phyloP scores from a whole-genome alignment of 2,888 invertebrate species.

The Limnephilus rhombicus region DNA sequence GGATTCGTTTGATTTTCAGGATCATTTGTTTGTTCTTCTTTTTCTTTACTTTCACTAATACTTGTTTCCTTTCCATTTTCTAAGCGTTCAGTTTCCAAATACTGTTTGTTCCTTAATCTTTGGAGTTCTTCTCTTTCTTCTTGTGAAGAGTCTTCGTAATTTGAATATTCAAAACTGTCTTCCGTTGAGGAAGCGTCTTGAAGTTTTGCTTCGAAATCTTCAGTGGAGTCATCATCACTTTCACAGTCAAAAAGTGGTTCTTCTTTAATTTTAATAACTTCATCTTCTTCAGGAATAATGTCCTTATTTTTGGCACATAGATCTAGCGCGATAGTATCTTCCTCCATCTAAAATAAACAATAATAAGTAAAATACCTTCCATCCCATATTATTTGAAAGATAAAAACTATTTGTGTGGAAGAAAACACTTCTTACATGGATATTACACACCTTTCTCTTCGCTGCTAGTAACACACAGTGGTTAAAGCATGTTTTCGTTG shows the following conservation, averaged over 20 bases:
- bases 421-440: neutral
- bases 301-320: neutral
- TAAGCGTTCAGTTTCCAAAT: neutral
- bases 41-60: neutral
- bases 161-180: neutral
- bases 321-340: slow-evolving; percentile 14
- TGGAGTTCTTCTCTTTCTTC: neutral
- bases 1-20: neutral
- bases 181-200: neutral
- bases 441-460: neutral
- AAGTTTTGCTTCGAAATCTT: neutral
- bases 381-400: slow-evolving; percentile 6
- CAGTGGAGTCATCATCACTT: neutral
- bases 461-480: neutral
- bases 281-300: neutral
- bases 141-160: neutral
- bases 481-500: neutral
- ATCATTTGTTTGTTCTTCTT: neutral
- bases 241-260: neutral
- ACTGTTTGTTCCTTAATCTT: neutral
- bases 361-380: neutral
- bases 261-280: neutral
- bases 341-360: slow-evolving; percentile 21
- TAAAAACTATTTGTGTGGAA: neutral
- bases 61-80: neutral